A percentile compares a stretch with the other conserved stretches of the same genome.
Evolutionary conservation across 1,140 invertebrate genomes (phyloP).

Genomic region (Cecropterus lyciades): DNA sequence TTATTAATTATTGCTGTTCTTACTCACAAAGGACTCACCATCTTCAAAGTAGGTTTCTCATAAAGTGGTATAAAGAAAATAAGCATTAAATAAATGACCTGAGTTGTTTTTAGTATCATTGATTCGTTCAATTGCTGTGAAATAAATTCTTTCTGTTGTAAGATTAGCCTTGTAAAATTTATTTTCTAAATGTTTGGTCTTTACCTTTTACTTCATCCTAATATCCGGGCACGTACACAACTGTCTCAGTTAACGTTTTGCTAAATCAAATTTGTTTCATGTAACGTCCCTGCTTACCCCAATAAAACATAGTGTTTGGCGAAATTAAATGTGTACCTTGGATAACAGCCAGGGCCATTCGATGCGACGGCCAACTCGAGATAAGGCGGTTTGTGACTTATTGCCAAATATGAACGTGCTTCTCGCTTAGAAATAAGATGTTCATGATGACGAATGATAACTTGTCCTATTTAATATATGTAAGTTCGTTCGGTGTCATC

Average conservation of each 20-base stretch:
- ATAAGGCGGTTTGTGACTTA: constrained; percentile 54
- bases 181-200: too few species aligned
- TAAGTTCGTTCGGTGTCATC: not conserved
- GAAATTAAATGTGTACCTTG: constrained; percentile 57
- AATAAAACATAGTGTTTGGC: constrained; percentile 35
- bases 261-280: constrained; percentile 1
- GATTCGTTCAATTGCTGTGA: too few species aligned
- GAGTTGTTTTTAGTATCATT: too few species aligned
- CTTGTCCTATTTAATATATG: not conserved
- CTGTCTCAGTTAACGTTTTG: not conserved
- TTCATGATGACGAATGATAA: not conserved
- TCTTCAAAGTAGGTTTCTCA: too few species aligned
- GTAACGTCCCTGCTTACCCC: not conserved
- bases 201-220: not conserved
- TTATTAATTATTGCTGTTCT: too few species aligned
- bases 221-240: not conserved
- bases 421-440: not conserved
- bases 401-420: constrained; percentile 30
- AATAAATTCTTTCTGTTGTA: too few species aligned
- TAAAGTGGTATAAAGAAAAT: too few species aligned
- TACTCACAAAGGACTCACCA: too few species aligned
- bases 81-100: too few species aligned
- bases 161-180: too few species aligned
- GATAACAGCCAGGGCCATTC: constrained; percentile 48
- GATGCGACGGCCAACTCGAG: constrained; percentile 45